Evolutionary conservation across 2,113 vertebrate genomes (phyloP).

Genomic region (Clarias gariepinus): DNA sequence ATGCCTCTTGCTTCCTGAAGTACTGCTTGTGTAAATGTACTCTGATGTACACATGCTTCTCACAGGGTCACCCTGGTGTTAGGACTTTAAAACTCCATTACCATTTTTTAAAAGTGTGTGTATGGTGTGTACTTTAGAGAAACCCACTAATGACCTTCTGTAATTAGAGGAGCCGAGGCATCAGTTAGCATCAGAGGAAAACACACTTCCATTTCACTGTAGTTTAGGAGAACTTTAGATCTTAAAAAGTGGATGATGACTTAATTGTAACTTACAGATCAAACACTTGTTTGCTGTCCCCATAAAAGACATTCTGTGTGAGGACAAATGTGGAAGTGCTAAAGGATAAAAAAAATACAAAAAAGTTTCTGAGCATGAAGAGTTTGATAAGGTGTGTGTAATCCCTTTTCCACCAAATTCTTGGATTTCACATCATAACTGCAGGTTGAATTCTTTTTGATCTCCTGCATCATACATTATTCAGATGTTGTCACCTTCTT

Average conservation of each 20-base stretch:
- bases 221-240: neutral
- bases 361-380: neutral
- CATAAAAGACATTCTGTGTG: neutral
- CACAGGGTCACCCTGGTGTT: neutral
- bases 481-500: constrained; percentile 37
- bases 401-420: constrained; percentile 4
- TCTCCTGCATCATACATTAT: constrained; percentile 43
- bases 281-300: neutral
- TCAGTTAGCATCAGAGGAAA: neutral
- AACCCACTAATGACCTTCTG: neutral
- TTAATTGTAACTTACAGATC: too few species aligned
- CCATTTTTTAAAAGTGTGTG: neutral
- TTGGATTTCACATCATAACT: constrained; percentile 28
- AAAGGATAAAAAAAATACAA: neutral
- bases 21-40: neutral
- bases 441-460: constrained; percentile 37
- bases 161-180: constrained; percentile 6
- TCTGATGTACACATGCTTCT: neutral
- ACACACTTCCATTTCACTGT: constrained; percentile 1
- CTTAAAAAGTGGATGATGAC: neutral
- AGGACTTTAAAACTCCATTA: neutral
- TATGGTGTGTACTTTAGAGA: neutral
- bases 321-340: neutral
- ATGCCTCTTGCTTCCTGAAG: neutral
- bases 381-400: neutral